These are phyloP conservation scores for Pterocles burchelli DNA, from an alignment of 2,113 vertebrate genomes.

Conservation along the genomic window DNA sequence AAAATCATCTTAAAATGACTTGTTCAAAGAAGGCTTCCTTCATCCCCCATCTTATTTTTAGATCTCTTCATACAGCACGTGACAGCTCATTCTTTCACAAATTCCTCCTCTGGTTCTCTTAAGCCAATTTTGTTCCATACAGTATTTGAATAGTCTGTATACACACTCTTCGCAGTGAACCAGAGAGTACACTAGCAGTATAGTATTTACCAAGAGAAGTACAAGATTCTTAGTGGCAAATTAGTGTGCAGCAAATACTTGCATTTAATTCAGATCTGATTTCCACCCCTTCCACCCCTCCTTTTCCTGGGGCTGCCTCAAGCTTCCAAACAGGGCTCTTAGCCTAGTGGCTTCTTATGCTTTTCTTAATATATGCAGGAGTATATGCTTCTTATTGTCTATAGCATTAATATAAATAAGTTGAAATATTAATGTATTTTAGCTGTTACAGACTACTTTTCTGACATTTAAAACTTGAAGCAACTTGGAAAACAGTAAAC, in stretches of 20 bases:
- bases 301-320: neutral
- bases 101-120: slow-evolving; percentile 25
- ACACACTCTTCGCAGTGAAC: neutral
- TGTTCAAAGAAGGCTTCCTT: slow-evolving; percentile 19
- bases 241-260: neutral
- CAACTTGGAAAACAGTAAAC: neutral
- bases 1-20: slow-evolving; percentile 29
- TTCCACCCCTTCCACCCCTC: neutral
- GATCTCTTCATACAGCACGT: neutral
- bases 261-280: neutral
- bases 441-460: neutral
- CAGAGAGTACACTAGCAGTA: neutral
- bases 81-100: neutral
- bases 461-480: neutral
- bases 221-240: neutral
- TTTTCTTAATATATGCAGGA: slow-evolving; percentile 2
- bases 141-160: neutral
- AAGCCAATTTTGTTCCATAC: neutral
- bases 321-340: slow-evolving; percentile 2
- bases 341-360: neutral
- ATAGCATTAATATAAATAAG: neutral
- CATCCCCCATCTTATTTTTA: slow-evolving; percentile 26
- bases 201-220: neutral
- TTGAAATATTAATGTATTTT: neutral
- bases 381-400: neutral